Evolutionary conservation across 2,888 invertebrate species (phyloP).

Genomic region (Theretra japonica): DNA sequence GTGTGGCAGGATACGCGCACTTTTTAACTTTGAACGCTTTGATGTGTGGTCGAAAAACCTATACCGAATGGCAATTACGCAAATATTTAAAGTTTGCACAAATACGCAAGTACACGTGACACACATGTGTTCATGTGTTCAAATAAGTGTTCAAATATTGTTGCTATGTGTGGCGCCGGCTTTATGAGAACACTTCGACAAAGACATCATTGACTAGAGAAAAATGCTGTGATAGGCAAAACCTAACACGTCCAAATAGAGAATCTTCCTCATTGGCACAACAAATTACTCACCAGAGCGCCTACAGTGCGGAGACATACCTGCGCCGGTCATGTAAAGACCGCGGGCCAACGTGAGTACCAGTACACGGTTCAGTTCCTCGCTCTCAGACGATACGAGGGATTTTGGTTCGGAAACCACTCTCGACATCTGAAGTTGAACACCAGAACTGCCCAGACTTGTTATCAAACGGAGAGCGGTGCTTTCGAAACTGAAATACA

Average conservation of each 20-base stretch:
- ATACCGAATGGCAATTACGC: too few species aligned
- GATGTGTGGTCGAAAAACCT: too few species aligned
- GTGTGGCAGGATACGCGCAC: too few species aligned
- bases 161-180: too few species aligned
- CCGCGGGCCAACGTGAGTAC: slow-evolving; percentile 96
- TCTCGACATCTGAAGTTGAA: slow-evolving; percentile 96
- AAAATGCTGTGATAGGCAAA: too few species aligned
- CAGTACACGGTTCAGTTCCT: slow-evolving; percentile 96
- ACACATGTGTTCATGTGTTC: too few species aligned
- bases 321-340: slow-evolving; percentile 95
- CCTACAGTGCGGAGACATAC: slow-evolving; percentile 52
- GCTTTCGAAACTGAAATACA: slow-evolving; percentile 89
- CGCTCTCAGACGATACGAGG: slow-evolving; percentile 96
- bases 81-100: too few species aligned
- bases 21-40: too few species aligned
- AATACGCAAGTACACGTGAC: too few species aligned
- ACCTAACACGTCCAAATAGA: not conserved
- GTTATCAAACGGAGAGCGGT: slow-evolving; percentile 94
- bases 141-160: too few species aligned
- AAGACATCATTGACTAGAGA: too few species aligned
- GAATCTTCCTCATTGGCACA: not conserved
- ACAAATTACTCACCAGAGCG: not conserved
- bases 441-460: slow-evolving; percentile 96
- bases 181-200: too few species aligned
- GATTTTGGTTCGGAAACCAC: slow-evolving; percentile 96